phyloP scores from a whole-genome alignment of 2,888 invertebrate genomes.

The Cerastis rubricosa region DNA sequence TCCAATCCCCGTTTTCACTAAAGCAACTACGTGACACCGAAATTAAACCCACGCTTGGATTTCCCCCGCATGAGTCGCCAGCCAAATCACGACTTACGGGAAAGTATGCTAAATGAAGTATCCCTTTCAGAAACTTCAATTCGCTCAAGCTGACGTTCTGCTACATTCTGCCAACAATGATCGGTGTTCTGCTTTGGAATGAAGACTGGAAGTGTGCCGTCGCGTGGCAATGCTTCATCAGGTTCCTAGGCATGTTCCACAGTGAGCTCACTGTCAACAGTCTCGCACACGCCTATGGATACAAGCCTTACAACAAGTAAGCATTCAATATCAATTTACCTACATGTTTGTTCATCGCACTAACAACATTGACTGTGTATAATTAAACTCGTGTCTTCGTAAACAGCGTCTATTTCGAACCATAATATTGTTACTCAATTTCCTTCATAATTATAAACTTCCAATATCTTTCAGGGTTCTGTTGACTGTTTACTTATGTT shows the following conservation, averaged over 20 bases:
- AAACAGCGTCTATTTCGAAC: conserved; percentile 36
- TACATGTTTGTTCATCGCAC: conserved; percentile 24
- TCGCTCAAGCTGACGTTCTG: conserved; percentile 93
- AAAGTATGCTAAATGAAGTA: background rate
- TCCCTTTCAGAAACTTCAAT: conserved; percentile 91
- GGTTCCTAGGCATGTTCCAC: conserved; percentile 95
- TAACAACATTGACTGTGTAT: conserved; percentile 25
- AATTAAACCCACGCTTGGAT: background rate
- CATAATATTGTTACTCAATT: conserved; percentile 37
- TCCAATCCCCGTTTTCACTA: background rate
- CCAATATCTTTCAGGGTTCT: conserved; percentile 32
- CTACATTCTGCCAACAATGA: conserved; percentile 93
- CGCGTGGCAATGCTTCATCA: conserved; percentile 93
- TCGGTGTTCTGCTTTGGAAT: conserved; percentile 93
- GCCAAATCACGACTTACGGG: background rate
- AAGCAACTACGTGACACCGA: background rate
- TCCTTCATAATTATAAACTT: conserved; percentile 37
- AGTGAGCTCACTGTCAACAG: conserved; percentile 97
- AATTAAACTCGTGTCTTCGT: conserved; percentile 26
- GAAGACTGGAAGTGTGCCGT: conserved; percentile 93
- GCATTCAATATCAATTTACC: conserved; percentile 53
- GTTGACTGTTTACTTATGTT: conserved; percentile 4
- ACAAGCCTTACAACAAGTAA: conserved; percentile 87
- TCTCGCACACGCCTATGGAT: conserved; percentile 94
- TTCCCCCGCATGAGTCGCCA: no score